These are phyloP conservation scores for Mastacembelus armatus DNA, from an alignment of 2,797 vertebrate species.

Conservation along the genomic window DNA sequence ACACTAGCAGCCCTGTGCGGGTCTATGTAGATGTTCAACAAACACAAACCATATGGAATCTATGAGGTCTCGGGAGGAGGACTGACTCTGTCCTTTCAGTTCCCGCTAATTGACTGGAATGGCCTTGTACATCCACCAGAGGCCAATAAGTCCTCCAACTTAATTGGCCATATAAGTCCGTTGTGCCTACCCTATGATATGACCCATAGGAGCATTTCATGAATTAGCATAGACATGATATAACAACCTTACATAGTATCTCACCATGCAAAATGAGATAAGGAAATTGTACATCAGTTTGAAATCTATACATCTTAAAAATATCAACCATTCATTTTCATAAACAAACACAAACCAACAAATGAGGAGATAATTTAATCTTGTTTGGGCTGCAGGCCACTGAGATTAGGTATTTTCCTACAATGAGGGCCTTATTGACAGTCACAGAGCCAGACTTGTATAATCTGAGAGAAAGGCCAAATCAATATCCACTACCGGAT, in stretches of 20 bases:
- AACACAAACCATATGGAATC: conserved; percentile 19
- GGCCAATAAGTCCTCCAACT: neutral
- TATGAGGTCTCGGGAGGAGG: conserved; percentile 38
- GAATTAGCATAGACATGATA: too few species aligned
- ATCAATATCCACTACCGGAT: conserved; percentile 67
- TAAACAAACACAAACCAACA: conserved; percentile 18
- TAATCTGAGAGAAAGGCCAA: conserved; percentile 68
- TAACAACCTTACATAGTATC: too few species aligned
- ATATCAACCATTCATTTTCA: conserved; percentile 16
- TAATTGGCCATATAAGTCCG: neutral
- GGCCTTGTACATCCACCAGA: conserved; percentile 46
- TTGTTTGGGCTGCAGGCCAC: conserved; percentile 42
- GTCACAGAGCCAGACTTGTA: conserved; percentile 57
- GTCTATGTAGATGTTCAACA: conserved; percentile 42
- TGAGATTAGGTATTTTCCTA: conserved; percentile 59
- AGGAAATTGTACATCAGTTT: neutral
- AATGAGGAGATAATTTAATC: conserved; percentile 47
- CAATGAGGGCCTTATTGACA: conserved; percentile 60
- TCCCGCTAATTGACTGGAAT: conserved; percentile 62
- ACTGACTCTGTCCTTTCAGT: conserved; percentile 30
- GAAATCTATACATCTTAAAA: conserved; percentile 15
- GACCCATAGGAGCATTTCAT: neutral
- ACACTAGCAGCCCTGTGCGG: conserved; percentile 12
- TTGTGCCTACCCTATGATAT: neutral
- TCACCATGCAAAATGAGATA: conserved; percentile 17